Conservation (phyloP, 2,888 invertebrate species). For the Dolomedes plantarius region DNA sequence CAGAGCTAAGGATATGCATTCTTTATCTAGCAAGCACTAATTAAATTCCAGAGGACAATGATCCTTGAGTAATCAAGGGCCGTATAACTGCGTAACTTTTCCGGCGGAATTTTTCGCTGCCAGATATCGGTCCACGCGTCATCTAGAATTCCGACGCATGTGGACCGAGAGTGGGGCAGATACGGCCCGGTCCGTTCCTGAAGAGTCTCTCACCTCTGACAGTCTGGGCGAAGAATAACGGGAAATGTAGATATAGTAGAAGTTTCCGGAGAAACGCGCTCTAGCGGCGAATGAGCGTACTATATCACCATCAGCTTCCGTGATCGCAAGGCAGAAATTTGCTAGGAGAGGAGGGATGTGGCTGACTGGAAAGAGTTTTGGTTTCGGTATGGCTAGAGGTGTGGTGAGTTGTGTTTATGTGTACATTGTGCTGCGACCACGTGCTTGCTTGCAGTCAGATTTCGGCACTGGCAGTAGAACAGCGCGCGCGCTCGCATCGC, state of each 20-base stretch:
- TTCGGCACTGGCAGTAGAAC: background rate
- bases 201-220: background rate
- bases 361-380: background rate
- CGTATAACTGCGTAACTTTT: too few relatives aligned
- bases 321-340: background rate
- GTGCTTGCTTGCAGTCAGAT: background rate
- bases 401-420: background rate
- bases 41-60: too few relatives aligned
- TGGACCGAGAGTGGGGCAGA: background rate
- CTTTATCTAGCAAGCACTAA: too few relatives aligned
- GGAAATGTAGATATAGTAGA: slow-evolving; percentile 14
- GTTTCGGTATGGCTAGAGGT: slow-evolving; percentile 10
- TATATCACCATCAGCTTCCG: background rate
- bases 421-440: background rate
- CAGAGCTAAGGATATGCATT: too few relatives aligned
- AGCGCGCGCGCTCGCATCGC: background rate
- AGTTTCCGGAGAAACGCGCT: slow-evolving; percentile 18
- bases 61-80: too few relatives aligned
- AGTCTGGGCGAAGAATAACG: slow-evolving; percentile 8
- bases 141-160: background rate
- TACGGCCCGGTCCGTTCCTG: background rate
- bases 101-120: too few relatives aligned
- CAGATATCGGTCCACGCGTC: too few relatives aligned
- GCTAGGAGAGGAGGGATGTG: background rate
- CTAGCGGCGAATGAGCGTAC: slow-evolving; percentile 10